Conservation (phyloP, 2,797 vertebrate genomes). For the Chelonia mydas region DNA sequence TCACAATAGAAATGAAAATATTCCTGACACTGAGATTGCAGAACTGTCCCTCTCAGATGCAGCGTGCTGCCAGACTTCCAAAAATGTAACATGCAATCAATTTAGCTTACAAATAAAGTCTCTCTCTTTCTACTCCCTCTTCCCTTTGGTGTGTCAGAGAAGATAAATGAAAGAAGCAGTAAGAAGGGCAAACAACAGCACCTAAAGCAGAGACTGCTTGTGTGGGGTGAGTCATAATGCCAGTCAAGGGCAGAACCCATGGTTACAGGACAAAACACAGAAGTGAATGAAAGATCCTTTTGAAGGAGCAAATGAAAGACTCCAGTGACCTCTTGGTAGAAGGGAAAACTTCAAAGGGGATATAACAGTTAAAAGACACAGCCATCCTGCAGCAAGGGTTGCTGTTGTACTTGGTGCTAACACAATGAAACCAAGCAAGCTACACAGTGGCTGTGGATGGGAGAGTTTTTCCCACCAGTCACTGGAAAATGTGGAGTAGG, state of each 20-base stretch:
- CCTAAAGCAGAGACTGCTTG: constrained; percentile 68
- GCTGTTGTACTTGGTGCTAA: constrained; percentile 42
- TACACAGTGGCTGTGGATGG: constrained; percentile 32
- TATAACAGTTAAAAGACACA: constrained; percentile 63
- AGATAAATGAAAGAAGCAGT: constrained; percentile 78
- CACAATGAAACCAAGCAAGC: constrained; percentile 52
- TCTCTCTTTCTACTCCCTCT: constrained; percentile 57
- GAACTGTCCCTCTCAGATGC: background rate
- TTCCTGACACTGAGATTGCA: constrained; percentile 66
- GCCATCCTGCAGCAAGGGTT: constrained; percentile 44
- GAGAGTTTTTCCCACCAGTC: background rate
- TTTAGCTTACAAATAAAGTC: constrained; percentile 78
- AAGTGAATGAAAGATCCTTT: constrained; percentile 76
- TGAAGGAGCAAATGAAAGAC: constrained; percentile 73
- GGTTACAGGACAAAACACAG: constrained; percentile 77
- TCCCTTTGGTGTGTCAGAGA: constrained; percentile 76
- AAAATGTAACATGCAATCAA: constrained; percentile 79
- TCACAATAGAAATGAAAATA: constrained; percentile 73
- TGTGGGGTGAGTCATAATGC: constrained; percentile 55
- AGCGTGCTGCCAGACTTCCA: constrained; percentile 71
- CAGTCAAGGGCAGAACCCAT: constrained; percentile 68
- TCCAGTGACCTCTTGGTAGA: constrained; percentile 71
- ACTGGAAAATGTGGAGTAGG: constrained; percentile 17
- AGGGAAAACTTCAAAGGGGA: constrained; percentile 73
- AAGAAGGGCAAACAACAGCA: constrained; percentile 73